Percentiles rank a stretch among this genome's conserved stretches.
Conservation (phyloP, 2,797 vertebrate species). For the Lerista edwardsae region DNA sequence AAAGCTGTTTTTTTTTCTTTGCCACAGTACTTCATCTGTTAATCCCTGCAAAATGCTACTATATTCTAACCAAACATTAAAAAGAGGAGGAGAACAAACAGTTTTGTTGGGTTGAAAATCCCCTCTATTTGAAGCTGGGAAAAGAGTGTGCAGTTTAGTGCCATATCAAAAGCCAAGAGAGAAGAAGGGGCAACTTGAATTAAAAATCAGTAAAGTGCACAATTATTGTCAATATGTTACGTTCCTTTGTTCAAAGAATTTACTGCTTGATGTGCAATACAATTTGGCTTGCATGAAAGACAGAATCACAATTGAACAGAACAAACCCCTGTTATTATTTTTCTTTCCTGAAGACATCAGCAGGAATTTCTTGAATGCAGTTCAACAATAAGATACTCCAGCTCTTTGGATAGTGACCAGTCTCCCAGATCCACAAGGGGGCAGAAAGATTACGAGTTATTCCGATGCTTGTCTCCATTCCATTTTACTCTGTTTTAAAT, state of each 20-base stretch:
- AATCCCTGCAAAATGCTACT: slow-evolving; percentile 69
- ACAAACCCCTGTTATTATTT: slow-evolving; percentile 51
- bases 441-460: slow-evolving; percentile 55
- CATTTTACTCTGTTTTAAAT: slow-evolving; percentile 65
- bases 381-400: slow-evolving; percentile 74
- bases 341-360: slow-evolving; percentile 74
- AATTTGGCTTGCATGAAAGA: slow-evolving; percentile 78
- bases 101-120: slow-evolving; percentile 67
- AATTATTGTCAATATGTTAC: slow-evolving; percentile 76
- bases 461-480: slow-evolving; percentile 28
- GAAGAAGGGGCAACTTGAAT: slow-evolving; percentile 62
- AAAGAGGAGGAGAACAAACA: slow-evolving; percentile 51
- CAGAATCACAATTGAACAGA: slow-evolving; percentile 78
- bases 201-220: slow-evolving; percentile 77
- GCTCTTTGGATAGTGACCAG: slow-evolving; percentile 80
- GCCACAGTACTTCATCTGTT: slow-evolving; percentile 63
- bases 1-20: slow-evolving; percentile 31
- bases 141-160: slow-evolving; percentile 67
- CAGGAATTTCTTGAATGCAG: slow-evolving; percentile 63
- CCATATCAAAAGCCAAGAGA: slow-evolving; percentile 68
- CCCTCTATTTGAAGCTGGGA: slow-evolving; percentile 57
- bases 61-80: slow-evolving; percentile 67
- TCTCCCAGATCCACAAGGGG: slow-evolving; percentile 65
- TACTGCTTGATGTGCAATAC: slow-evolving; percentile 75
- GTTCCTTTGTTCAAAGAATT: slow-evolving; percentile 73